These are phyloP conservation scores for Chiloscyllium plagiosum DNA, from an alignment of 2,113 vertebrate species.

Conservation along the genomic window DNA sequence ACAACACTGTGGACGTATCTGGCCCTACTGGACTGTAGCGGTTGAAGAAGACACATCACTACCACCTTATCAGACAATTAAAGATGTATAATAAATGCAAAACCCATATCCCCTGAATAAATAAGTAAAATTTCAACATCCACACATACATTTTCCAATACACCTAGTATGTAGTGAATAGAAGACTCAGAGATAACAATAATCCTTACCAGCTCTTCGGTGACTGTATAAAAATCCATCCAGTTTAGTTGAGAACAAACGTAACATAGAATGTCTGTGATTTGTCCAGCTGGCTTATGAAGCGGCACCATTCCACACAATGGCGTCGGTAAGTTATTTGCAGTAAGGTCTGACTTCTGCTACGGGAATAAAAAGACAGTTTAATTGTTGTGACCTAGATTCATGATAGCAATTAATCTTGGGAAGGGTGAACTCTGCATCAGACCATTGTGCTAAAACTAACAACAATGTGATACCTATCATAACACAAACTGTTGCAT, in stretches of 20 bases:
- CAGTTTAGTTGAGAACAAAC: conserved; percentile 4
- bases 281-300: not conserved
- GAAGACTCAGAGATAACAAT: not conserved
- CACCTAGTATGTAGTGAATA: not conserved
- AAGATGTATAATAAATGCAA: too few relatives aligned
- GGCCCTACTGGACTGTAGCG: too few relatives aligned
- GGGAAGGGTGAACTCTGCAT: not conserved
- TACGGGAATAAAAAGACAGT: not conserved
- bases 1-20: too few relatives aligned
- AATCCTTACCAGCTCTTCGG: conserved; percentile 22
- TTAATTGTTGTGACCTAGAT: not conserved
- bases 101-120: too few relatives aligned
- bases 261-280: conserved; percentile 1
- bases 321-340: conserved; percentile 18
- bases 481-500: not conserved
- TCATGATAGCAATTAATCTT: not conserved
- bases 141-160: not conserved
- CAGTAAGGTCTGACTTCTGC: not conserved
- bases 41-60: too few relatives aligned
- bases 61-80: too few relatives aligned
- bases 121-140: not conserved
- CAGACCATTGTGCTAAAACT: not conserved
- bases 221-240: not conserved
- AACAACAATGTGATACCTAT: not conserved
- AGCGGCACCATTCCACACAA: conserved; percentile 25